phyloP scores from a whole-genome alignment of 2,888 invertebrate genomes.

The Himalopsyche japonica region DNA sequence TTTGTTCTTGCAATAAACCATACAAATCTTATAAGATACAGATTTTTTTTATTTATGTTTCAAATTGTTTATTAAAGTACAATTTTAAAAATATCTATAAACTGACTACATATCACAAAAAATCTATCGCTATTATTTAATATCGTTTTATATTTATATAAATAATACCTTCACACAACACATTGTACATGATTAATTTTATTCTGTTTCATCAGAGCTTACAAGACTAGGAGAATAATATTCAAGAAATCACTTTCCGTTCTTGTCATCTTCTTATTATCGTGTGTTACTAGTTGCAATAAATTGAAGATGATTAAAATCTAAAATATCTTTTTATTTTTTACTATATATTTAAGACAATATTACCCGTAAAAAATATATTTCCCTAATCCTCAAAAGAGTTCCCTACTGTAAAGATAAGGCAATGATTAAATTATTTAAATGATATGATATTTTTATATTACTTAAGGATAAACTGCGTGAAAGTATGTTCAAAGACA shows the following conservation, averaged over 20 bases:
- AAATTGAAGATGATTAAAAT: constrained; percentile 47
- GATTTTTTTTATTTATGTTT: neutral
- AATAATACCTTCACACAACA: constrained; percentile 4
- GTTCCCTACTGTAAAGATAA: no score
- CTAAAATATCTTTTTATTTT: neutral
- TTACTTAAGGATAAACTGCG: no score
- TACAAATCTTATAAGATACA: neutral
- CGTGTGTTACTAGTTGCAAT: constrained; percentile 66
- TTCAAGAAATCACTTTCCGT: constrained; percentile 41
- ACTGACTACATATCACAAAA: constrained; percentile 27
- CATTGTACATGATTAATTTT: constrained; percentile 3
- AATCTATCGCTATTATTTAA: neutral
- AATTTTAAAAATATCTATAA: neutral
- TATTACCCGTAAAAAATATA: neutral
- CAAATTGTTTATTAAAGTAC: neutral
- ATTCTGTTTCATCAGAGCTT: constrained; percentile 6
- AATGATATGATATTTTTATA: no score
- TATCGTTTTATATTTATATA: constrained; percentile 10
- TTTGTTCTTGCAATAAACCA: neutral
- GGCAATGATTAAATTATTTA: no score
- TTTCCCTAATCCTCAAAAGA: no score
- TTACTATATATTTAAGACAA: neutral
- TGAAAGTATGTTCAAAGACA: no score
- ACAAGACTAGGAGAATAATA: neutral
- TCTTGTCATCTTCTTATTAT: constrained; percentile 53